phyloP scores from a whole-genome alignment of 35 echinoderm and acorn worm species.

The Apostichopus parvimensis region DNA sequence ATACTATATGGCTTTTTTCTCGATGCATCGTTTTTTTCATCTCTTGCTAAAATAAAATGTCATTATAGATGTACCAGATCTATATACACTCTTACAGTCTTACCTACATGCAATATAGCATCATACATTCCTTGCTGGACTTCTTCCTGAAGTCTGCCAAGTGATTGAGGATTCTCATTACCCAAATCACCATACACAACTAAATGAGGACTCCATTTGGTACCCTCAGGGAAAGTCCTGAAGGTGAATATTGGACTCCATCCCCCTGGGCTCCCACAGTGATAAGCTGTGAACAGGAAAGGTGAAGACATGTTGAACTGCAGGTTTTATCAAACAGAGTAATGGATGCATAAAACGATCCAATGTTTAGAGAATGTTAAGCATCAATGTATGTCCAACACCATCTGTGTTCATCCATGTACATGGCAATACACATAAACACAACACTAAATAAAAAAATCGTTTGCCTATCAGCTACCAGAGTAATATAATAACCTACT shows the following conservation, averaged over 20 bases:
- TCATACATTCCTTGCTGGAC: conserved; percentile 76
- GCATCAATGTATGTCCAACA: too few relatives aligned
- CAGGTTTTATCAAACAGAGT: not conserved
- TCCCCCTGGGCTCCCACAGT: conserved; percentile 82
- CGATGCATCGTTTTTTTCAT: too few relatives aligned
- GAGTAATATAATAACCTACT: too few relatives aligned
- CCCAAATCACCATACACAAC: conserved; percentile 94
- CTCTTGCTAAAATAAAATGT: too few relatives aligned
- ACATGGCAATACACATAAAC: too few relatives aligned
- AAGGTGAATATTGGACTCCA: conserved; percentile 86
- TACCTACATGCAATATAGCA: conserved; percentile 88
- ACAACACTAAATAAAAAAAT: too few relatives aligned
- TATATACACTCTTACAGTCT: not conserved
- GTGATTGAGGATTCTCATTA: conserved; percentile 90
- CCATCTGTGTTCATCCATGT: too few relatives aligned
- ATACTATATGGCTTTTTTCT: too few relatives aligned
- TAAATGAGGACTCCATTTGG: conserved; percentile 74
- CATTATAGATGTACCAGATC: too few relatives aligned
- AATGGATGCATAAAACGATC: too few relatives aligned
- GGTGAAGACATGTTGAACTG: not conserved
- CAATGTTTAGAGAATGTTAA: too few relatives aligned
- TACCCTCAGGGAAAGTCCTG: conserved; percentile 46
- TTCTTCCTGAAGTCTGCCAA: conserved; percentile 73
- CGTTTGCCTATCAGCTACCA: too few relatives aligned
- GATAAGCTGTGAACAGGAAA: conserved; percentile 69